phyloP scores from a whole-genome alignment of 2,797 vertebrate genomes.

The Eidolon dupreanum region DNA sequence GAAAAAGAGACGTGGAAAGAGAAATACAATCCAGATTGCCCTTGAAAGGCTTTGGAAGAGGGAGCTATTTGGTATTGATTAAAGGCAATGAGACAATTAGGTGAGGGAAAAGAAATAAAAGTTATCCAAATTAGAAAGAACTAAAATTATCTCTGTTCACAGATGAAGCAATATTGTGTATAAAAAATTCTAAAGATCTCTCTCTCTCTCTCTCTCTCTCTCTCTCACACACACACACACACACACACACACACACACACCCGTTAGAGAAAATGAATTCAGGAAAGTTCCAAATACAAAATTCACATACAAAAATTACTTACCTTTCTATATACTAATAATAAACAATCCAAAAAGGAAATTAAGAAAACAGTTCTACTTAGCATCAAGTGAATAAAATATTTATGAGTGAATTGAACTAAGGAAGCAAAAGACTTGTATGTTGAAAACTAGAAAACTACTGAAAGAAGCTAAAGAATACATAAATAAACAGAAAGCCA shows the following conservation, averaged over 20 bases:
- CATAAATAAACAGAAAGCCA: not conserved
- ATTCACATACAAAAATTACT: not conserved
- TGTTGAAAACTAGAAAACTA: not conserved
- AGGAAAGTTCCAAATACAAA: not conserved
- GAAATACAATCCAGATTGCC: not conserved
- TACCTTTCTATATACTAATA: not conserved
- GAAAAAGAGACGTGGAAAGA: not conserved
- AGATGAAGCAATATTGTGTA: not conserved
- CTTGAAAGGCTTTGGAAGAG: not conserved
- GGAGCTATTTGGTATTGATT: not conserved
- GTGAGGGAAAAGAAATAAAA: not conserved
- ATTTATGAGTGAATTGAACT: not conserved
- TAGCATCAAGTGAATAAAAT: not conserved
- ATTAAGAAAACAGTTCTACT: not conserved
- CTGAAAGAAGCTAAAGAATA: not conserved
- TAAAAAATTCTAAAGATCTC: not conserved
- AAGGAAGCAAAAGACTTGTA: not conserved
- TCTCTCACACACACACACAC: not conserved
- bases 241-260: not conserved
- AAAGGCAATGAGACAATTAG: not conserved
- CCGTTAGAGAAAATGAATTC: not conserved
- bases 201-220: too few species aligned
- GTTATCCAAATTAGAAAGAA: not conserved
- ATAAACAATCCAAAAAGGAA: not conserved
- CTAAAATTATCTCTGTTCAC: not conserved